Conservation (phyloP, 2,113 vertebrate genomes). For the Zosterops borbonicus region DNA sequence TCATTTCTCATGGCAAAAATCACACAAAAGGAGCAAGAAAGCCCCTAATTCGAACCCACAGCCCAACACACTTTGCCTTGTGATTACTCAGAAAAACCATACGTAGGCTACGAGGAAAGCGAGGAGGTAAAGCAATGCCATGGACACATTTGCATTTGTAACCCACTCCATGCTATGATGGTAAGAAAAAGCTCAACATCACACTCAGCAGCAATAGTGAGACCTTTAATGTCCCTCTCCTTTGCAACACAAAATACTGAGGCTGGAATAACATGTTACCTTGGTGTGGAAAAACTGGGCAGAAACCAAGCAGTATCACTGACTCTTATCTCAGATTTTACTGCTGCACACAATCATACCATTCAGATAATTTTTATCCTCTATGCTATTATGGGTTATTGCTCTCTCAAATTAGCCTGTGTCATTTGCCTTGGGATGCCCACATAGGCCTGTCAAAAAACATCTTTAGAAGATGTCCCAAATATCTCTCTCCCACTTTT, state of each 20-base stretch:
- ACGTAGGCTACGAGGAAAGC: neutral
- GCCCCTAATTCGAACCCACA: neutral
- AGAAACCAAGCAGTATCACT: neutral
- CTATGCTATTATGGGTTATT: neutral
- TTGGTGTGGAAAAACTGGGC: neutral
- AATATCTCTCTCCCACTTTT: neutral
- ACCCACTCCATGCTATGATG: neutral
- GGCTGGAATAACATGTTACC: neutral
- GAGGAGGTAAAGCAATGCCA: neutral
- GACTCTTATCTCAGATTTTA: neutral
- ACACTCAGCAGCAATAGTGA: fast-evolving
- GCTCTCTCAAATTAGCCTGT: neutral
- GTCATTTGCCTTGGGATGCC: neutral
- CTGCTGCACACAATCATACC: neutral
- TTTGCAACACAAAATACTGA: neutral
- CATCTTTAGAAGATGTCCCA: neutral
- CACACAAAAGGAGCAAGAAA: neutral
- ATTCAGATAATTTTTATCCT: neutral
- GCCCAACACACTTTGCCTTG: neutral
- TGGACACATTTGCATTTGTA: neutral
- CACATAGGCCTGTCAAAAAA: neutral
- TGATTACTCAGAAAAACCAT: neutral
- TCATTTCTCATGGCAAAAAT: neutral
- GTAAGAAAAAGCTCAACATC: neutral
- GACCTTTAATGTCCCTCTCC: neutral